Evolutionary conservation across 2,888 invertebrate genomes (phyloP).

Genomic region (Heliconius ismenius): DNA sequence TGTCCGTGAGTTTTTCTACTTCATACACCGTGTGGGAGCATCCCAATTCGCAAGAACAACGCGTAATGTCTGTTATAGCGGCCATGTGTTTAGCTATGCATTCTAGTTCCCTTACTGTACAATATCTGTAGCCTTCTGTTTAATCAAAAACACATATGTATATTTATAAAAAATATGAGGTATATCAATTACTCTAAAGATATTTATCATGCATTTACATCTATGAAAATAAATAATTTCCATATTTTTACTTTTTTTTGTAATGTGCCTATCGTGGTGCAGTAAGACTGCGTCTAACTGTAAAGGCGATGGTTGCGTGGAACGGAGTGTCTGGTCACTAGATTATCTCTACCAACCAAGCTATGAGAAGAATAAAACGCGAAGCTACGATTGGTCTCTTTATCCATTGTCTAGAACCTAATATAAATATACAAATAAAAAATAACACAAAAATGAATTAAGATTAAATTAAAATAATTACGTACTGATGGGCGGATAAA

Average conservation of each 20-base stretch:
- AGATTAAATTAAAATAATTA: slow-evolving; percentile 23
- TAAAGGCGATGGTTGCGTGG: too few relatives aligned
- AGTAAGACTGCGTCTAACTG: too few relatives aligned
- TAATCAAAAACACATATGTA: not conserved
- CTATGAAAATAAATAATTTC: not conserved
- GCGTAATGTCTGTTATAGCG: slow-evolving; percentile 82
- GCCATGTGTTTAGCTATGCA: slow-evolving; percentile 81
- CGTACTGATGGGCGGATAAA: slow-evolving; percentile 84
- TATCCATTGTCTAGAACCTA: too few relatives aligned
- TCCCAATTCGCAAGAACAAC: slow-evolving; percentile 86
- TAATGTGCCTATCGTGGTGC: too few relatives aligned
- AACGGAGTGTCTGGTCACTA: not conserved
- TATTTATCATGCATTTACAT: not conserved
- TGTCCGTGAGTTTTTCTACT: slow-evolving; percentile 86
- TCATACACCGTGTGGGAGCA: slow-evolving; percentile 89
- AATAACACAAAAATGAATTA: not conserved
- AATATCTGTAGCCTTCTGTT: slow-evolving; percentile 80
- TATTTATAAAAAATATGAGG: not conserved
- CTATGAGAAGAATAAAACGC: not conserved
- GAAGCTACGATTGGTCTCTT: too few relatives aligned
- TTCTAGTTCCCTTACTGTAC: slow-evolving; percentile 80
- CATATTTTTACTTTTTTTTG: too few relatives aligned
- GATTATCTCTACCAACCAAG: not conserved
- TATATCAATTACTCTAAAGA: too few relatives aligned
- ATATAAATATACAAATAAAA: not conserved